Evolutionary conservation across 2,113 vertebrate species (phyloP).

Genomic region (Coryphaenoides rupestris): DNA sequence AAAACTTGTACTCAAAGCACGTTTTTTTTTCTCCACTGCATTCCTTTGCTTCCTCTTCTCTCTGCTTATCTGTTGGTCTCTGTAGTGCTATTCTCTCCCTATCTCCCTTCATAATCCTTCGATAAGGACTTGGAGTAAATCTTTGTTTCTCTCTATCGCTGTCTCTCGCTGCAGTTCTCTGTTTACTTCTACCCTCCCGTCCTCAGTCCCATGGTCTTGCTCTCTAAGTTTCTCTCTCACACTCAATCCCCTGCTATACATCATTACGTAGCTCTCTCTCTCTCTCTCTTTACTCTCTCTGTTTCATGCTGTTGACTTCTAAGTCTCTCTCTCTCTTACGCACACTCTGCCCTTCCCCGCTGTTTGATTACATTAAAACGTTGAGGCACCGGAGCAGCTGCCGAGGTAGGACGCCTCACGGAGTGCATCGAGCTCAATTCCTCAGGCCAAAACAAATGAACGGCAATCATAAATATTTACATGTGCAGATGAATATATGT

Average conservation of each 20-base stretch:
- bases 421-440: background rate
- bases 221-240: too few relatives aligned
- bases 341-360: background rate
- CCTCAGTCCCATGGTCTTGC: too few relatives aligned
- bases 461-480: slow-evolving; percentile 52
- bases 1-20: too few relatives aligned
- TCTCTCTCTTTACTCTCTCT: background rate
- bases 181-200: too few relatives aligned
- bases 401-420: background rate
- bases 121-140: too few relatives aligned
- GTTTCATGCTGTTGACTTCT: background rate
- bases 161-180: too few relatives aligned
- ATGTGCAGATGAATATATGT: slow-evolving; percentile 9
- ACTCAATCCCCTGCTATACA: too few relatives aligned
- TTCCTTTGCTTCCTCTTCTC: too few relatives aligned
- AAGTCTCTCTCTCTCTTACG: slow-evolving; percentile 1
- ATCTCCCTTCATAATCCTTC: too few relatives aligned
- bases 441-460: slow-evolving; percentile 12
- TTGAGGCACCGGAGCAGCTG: slow-evolving; percentile 32
- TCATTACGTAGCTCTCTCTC: background rate
- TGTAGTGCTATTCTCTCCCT: too few relatives aligned
- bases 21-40: too few relatives aligned
- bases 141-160: background rate
- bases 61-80: too few relatives aligned
- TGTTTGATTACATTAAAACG: background rate